phyloP scores from a whole-genome alignment of 2,888 invertebrate species.

The Aporophyla nigra region DNA sequence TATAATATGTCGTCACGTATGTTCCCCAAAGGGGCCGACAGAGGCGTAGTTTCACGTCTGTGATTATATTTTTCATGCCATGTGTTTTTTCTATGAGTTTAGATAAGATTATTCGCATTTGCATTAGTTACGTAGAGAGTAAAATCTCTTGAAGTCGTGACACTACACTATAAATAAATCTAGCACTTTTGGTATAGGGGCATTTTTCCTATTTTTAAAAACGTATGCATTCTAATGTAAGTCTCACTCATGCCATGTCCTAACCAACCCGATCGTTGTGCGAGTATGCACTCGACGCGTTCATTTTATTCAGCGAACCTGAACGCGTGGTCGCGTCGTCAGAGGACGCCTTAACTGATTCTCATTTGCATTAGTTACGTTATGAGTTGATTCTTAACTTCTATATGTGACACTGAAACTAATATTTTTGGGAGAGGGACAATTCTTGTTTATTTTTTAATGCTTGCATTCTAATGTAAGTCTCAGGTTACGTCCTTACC shows the following conservation, averaged over 20 bases:
- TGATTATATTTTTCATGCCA: slow-evolving; percentile 10
- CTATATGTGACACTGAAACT: too few species aligned
- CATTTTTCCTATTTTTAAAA: background rate
- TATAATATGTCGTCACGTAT: slow-evolving; percentile 44
- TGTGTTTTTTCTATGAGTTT: background rate
- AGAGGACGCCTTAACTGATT: too few species aligned
- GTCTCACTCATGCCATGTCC: background rate
- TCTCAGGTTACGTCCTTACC: too few species aligned
- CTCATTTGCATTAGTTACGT: too few species aligned
- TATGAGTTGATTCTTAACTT: too few species aligned
- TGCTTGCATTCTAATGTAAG: too few species aligned
- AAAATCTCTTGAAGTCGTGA: background rate
- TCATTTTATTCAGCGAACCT: background rate
- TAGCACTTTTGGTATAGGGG: background rate
- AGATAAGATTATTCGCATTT: background rate
- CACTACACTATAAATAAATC: background rate
- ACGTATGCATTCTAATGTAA: too few species aligned
- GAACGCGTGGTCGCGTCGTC: too few species aligned
- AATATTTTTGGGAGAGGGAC: too few species aligned
- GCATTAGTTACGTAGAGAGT: background rate
- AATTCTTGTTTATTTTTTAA: too few species aligned
- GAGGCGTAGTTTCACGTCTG: slow-evolving; percentile 1
- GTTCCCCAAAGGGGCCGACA: slow-evolving; percentile 25
- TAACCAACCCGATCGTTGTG: background rate
- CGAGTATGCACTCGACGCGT: background rate